Percentiles rank a stretch among this genome's conserved stretches.
phyloP scores from a whole-genome alignment of 2,113 vertebrate genomes.

The Garra rufa region DNA sequence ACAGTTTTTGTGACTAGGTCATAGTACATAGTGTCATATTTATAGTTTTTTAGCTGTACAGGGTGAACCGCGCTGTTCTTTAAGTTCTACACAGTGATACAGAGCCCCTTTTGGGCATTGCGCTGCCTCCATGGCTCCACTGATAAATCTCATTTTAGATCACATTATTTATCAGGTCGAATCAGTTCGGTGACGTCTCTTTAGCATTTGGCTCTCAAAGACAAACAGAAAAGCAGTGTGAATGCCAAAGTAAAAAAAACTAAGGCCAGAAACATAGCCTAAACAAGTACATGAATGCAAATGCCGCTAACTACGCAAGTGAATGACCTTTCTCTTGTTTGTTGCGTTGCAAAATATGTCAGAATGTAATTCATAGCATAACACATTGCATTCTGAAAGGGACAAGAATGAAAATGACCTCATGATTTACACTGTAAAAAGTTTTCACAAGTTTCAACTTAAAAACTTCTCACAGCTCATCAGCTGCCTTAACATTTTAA shows the following conservation, averaged over 20 bases:
- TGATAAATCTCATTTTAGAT: slow-evolving; percentile 21
- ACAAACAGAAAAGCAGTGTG: background rate
- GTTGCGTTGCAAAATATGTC: background rate
- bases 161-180: background rate
- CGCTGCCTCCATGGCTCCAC: slow-evolving; percentile 75
- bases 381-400: background rate
- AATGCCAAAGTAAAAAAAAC: background rate
- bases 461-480: too few species aligned
- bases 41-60: slow-evolving; percentile 95
- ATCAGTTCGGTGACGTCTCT: background rate
- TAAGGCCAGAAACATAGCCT: slow-evolving; percentile 10
- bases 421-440: too few species aligned
- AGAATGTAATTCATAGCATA: background rate
- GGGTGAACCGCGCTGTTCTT: slow-evolving; percentile 88
- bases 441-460: too few species aligned
- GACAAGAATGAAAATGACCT: too few species aligned
- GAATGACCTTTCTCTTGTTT: background rate
- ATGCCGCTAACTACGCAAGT: background rate
- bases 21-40: slow-evolving; percentile 97
- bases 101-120: slow-evolving; percentile 81
- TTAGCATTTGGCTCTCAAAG: background rate
- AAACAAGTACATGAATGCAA: background rate
- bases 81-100: slow-evolving; percentile 95
- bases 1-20: slow-evolving; percentile 95
- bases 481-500: too few species aligned